Conservation (phyloP, 2,797 vertebrate genomes). For the Cetoscarus ocellatus region DNA sequence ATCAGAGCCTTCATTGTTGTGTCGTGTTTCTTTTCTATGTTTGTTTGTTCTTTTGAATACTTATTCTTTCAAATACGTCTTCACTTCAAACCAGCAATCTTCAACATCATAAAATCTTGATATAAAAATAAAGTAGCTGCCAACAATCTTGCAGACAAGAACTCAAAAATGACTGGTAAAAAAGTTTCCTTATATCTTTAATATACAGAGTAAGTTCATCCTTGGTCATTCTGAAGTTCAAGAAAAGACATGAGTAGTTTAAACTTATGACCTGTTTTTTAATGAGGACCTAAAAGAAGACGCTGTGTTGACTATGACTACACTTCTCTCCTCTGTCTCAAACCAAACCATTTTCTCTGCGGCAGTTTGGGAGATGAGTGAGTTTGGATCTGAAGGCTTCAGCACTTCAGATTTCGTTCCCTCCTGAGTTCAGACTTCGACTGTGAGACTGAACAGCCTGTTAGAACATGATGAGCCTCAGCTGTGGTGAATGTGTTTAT, state of each 20-base stretch:
- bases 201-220: neutral
- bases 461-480: conserved; percentile 20
- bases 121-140: no score
- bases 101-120: no score
- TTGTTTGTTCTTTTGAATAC: no score
- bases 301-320: conserved; percentile 15
- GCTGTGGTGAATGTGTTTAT: conserved; percentile 9
- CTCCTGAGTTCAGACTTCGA: conserved; percentile 14
- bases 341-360: conserved; percentile 17
- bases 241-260: neutral
- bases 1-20: no score
- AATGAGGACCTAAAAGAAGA: conserved; percentile 2
- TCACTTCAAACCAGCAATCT: no score
- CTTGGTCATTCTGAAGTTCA: neutral
- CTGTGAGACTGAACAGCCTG: neutral
- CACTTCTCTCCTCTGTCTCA: conserved; percentile 3
- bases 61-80: no score
- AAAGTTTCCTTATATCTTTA: no score
- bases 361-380: conserved; percentile 24
- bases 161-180: no score
- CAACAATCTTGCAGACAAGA: no score
- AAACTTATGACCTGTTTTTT: neutral
- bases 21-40: no score
- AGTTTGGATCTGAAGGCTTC: conserved; percentile 17
- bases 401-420: conserved; percentile 5